A percentile compares a stretch with the other conserved stretches of the same genome.
Conservation (phyloP, 1,140 invertebrate genomes). For the Hesperophylax magnus region DNA sequence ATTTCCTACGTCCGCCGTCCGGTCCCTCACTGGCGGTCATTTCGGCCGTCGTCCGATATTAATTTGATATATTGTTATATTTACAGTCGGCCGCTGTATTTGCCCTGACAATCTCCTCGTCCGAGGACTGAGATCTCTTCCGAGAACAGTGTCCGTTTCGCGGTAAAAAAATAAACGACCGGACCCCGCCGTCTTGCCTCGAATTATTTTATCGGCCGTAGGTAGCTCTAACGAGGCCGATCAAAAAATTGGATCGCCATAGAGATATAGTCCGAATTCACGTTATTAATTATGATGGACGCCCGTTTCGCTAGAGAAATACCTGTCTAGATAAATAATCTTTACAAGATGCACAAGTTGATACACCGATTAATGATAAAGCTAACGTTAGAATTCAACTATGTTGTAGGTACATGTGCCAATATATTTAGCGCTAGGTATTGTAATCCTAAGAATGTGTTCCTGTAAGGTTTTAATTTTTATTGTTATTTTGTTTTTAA, state of each 20-base stretch:
- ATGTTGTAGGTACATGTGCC: too few species aligned
- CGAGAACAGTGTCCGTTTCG: constrained; percentile 14
- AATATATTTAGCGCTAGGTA: too few species aligned
- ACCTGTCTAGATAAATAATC: background rate
- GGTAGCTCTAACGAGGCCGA: constrained; percentile 27
- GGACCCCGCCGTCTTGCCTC: background rate
- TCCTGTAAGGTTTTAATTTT: too few species aligned
- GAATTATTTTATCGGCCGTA: constrained; percentile 10
- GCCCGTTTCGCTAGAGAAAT: background rate
- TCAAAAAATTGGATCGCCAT: constrained; percentile 24
- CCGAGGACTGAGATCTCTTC: background rate
- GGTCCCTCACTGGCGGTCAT: background rate
- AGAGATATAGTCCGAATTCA: background rate
- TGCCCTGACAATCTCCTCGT: constrained; percentile 29
- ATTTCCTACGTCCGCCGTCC: background rate
- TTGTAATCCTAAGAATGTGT: too few species aligned
- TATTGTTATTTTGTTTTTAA: too few species aligned
- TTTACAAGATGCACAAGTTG: too few species aligned
- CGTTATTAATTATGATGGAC: constrained; percentile 28
- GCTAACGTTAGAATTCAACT: too few species aligned
- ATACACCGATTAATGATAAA: too few species aligned
- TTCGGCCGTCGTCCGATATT: constrained; percentile 18
- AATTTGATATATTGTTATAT: constrained; percentile 39
- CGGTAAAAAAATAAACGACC: constrained; percentile 6
- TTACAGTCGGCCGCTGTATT: constrained; percentile 28